Percentiles rank a stretch among this genome's conserved stretches.
Conservation (phyloP, 2,113 vertebrate species). For the Noturus placidus region DNA sequence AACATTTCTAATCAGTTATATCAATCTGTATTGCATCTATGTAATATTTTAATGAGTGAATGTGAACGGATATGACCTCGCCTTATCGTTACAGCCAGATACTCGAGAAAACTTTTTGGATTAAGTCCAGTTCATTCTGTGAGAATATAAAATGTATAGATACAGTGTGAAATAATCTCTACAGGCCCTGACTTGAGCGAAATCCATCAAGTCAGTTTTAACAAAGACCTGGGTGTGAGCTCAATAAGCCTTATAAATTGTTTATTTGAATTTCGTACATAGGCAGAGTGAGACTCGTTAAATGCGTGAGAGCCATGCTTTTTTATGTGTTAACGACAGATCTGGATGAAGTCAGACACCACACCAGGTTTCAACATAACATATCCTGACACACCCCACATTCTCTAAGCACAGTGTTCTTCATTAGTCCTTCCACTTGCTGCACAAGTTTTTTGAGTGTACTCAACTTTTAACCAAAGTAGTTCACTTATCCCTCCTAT, state of each 20-base stretch:
- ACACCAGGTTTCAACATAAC: background rate
- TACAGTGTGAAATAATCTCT: too few relatives aligned
- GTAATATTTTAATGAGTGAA: background rate
- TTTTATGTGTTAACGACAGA: slow-evolving; percentile 5
- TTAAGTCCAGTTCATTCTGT: background rate
- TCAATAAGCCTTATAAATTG: background rate
- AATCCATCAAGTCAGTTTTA: background rate
- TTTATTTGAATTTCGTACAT: background rate
- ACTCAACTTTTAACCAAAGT: too few relatives aligned
- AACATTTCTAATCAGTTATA: background rate
- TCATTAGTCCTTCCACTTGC: background rate
- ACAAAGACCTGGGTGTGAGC: slow-evolving; percentile 24
- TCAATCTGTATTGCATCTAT: background rate
- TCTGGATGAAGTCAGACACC: background rate
- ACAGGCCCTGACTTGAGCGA: background rate
- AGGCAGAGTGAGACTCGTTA: slow-evolving; percentile 7
- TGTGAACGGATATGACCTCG: background rate
- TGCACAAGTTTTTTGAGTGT: too few relatives aligned
- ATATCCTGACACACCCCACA: background rate
- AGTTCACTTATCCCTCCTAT: too few relatives aligned
- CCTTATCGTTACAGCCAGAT: background rate
- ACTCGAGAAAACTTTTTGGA: background rate
- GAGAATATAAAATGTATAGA: background rate
- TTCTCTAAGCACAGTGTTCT: background rate
- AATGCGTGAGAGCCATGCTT: background rate